phyloP scores from a whole-genome alignment of 2,113 vertebrate genomes.

The Dicrurus megarhynchus region DNA sequence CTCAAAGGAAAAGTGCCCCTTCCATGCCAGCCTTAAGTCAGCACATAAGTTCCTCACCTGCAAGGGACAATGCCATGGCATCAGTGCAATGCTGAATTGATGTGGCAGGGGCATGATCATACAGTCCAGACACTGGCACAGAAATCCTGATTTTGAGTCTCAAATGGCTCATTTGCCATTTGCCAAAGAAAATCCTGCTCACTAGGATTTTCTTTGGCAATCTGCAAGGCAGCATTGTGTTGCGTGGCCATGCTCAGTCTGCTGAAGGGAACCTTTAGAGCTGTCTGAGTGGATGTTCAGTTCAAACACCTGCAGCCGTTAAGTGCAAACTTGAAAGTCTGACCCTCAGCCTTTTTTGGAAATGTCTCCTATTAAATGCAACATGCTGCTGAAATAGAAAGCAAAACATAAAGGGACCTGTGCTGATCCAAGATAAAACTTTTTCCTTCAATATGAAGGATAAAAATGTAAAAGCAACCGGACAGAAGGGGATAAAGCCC shows the following conservation, averaged over 20 bases:
- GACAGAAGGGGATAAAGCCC: neutral
- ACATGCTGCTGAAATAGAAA: neutral
- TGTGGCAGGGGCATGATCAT: neutral
- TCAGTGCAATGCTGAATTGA: neutral
- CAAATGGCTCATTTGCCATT: neutral
- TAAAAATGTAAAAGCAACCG: neutral
- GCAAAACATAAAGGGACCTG: neutral
- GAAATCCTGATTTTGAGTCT: neutral
- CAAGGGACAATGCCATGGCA: neutral
- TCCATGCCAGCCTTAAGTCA: neutral
- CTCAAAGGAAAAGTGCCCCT: neutral
- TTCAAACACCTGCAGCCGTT: neutral
- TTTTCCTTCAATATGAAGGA: neutral
- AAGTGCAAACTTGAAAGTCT: slow-evolving; percentile 22
- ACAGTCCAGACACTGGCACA: neutral
- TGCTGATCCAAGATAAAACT: slow-evolving; percentile 6
- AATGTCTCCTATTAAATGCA: slow-evolving; percentile 36
- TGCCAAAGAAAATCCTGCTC: neutral
- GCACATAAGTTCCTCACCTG: neutral
- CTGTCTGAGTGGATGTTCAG: neutral
- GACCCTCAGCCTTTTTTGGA: slow-evolving; percentile 35
- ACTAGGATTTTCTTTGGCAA: neutral
- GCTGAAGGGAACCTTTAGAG: neutral
- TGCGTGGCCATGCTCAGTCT: neutral
- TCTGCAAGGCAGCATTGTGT: neutral